Evolutionary conservation across 2,113 vertebrate genomes (phyloP).

Genomic region (Ranitomeya imitator): DNA sequence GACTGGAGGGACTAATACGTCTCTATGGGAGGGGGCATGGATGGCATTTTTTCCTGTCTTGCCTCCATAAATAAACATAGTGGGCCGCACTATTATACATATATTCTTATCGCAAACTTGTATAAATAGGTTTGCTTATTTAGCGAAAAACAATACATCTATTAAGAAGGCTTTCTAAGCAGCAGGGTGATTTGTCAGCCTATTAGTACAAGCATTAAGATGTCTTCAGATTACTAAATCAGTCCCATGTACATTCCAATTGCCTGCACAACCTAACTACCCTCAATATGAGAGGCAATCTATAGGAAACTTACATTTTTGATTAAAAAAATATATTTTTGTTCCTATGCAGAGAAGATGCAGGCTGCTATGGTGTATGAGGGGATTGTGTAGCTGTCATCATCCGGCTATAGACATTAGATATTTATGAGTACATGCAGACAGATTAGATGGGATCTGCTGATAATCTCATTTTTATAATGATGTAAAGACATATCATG

Average conservation of each 20-base stretch:
- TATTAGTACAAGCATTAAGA: conserved; percentile 23
- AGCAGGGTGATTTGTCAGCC: not conserved
- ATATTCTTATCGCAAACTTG: conserved; percentile 7
- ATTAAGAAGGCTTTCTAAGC: conserved; percentile 14
- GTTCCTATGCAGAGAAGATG: not conserved
- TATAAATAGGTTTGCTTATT: conserved; percentile 38
- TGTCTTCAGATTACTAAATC: conserved; percentile 9
- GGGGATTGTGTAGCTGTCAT: not conserved
- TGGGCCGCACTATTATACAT: not conserved
- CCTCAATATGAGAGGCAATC: not conserved
- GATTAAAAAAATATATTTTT: not conserved
- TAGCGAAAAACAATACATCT: conserved; percentile 28
- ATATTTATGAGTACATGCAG: not conserved
- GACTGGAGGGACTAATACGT: conserved; percentile 21
- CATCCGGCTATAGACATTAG: not conserved
- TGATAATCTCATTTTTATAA: not conserved
- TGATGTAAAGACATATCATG: not conserved
- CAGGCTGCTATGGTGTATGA: not conserved
- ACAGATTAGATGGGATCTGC: not conserved
- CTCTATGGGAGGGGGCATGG: not conserved
- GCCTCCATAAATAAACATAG: not conserved
- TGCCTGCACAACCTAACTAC: not conserved
- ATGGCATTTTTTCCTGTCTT: conserved; percentile 19
- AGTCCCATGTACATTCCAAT: not conserved
- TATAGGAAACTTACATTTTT: not conserved